Base-by-base conservation (phyloP, 1,140 invertebrate genomes). In the Anastatus disparis region DNA sequence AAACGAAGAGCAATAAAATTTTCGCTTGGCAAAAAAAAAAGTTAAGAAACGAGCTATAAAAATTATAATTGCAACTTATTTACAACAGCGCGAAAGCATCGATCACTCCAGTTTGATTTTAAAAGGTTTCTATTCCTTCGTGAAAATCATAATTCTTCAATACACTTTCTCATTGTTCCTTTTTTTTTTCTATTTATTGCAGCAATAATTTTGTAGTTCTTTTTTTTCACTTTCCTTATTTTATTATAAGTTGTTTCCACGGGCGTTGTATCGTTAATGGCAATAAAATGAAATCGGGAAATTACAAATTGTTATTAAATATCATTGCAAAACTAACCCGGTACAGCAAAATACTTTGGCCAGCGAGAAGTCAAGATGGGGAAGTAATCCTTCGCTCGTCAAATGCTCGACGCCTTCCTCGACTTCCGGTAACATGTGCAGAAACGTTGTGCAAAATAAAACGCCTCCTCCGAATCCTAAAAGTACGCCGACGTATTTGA, bases 381-480 rank as follows among this genome's bases (percentile, higher is more conserved):
- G 79, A 40, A 91, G 81, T 12, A 78, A 50, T 0, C 81, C 85
- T 10, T 83, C 52, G 4, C 85, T 83, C 76, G 90, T 86, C 24
- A 93, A 79, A 31, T 85, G 75, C 35, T 89, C 82, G 15, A 93
- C 87, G 20, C 88, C 89, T 78, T 94, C 93, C 64, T 89, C 88
- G 0, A 96, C 93, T 86, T 98, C 96, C 1, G 96, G 96, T 35
- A 97, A 83, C 61, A 98, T 84, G 82, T 98, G 96, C 53, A 96
- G 85, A 75, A 97, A 95, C 0, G 94, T 95, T 1, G 96, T 97
- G 48, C 92, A 92, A 66, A 98, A 87, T 13, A 98, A 88, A 2
- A 97, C 95, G 1, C 97, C 96, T 2, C 95, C 96, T 2, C 95
- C 95, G 75, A 97, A 94, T 73, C 94, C 94, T 27, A 96, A 86